Percentiles rank a stretch among this genome's conserved stretches.
phyloP scores from a whole-genome alignment of 2,888 invertebrate species.

The Allolobophora icterica region DNA sequence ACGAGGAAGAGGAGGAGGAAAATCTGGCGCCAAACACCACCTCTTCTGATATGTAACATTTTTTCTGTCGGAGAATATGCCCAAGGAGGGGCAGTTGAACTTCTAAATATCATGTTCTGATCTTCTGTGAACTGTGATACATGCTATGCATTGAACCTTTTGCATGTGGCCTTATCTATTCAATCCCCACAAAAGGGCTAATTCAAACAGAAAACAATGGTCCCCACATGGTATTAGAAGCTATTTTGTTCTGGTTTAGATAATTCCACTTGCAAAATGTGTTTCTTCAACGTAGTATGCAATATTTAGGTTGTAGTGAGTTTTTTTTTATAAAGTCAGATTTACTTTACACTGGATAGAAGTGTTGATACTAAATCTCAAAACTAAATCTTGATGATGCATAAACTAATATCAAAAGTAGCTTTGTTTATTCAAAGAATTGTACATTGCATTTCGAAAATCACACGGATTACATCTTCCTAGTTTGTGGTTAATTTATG shows the following conservation, averaged over 20 bases:
- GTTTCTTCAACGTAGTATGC: background rate
- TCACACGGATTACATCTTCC: background rate
- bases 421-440: background rate
- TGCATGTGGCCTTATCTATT: background rate
- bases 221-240: background rate
- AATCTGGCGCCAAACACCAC: background rate
- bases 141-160: background rate
- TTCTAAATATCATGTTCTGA: conserved; percentile 12
- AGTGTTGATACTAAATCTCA: background rate
- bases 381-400: too few species aligned
- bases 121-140: background rate
- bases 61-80: background rate
- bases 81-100: background rate
- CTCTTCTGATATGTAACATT: background rate
- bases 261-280: conserved; percentile 1
- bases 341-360: background rate
- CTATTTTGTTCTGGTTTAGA: background rate
- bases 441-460: background rate
- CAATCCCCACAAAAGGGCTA: background rate
- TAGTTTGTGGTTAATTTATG: too few species aligned
- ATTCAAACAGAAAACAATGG: background rate
- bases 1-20: background rate
- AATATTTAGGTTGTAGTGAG: background rate
- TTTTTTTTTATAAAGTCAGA: background rate
- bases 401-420: background rate